Evolutionary conservation across 2,797 vertebrate genomes (phyloP).

Genomic region (Semaprochilodus insignis): DNA sequence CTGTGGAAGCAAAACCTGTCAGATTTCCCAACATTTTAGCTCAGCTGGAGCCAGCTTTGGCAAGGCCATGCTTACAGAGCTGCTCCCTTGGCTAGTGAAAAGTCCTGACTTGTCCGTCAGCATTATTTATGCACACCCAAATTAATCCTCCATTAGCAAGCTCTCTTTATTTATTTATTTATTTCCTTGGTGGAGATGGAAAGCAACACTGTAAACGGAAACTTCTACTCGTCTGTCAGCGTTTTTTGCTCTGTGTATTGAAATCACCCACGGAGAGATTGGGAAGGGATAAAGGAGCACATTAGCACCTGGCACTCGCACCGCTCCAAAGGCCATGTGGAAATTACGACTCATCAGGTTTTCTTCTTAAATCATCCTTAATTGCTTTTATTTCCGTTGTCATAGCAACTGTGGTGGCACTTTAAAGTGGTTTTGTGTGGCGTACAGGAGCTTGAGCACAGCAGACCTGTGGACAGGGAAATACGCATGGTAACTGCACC

Average conservation of each 20-base stretch:
- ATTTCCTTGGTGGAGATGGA: not conserved
- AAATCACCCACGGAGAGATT: slow-evolving; percentile 40
- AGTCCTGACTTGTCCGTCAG: slow-evolving; percentile 20
- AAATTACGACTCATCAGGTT: slow-evolving; percentile 64
- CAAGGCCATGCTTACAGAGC: slow-evolving; percentile 3
- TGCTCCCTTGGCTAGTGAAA: slow-evolving; percentile 21
- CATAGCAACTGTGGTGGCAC: slow-evolving; percentile 67
- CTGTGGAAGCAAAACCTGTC: not conserved
- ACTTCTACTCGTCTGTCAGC: slow-evolving; percentile 33
- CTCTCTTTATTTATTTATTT: not conserved
- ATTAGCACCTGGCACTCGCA: slow-evolving; percentile 34
- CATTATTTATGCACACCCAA: slow-evolving; percentile 30
- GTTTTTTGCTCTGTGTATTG: slow-evolving; percentile 30
- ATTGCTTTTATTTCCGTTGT: slow-evolving; percentile 72
- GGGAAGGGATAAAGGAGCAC: slow-evolving; percentile 41
- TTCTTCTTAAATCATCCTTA: slow-evolving; percentile 63
- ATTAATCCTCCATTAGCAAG: slow-evolving; percentile 33
- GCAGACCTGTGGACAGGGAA: not conserved
- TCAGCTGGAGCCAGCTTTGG: slow-evolving; percentile 1
- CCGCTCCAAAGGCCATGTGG: slow-evolving; percentile 35
- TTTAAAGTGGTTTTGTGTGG: slow-evolving; percentile 64
- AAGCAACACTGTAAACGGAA: slow-evolving; percentile 12
- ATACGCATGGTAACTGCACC: too few relatives aligned
- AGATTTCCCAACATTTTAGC: not conserved
- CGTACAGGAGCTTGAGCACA: not conserved